Evolutionary conservation across 2,888 invertebrate genomes (phyloP).

Genomic region (Hypercompe scribonia): DNA sequence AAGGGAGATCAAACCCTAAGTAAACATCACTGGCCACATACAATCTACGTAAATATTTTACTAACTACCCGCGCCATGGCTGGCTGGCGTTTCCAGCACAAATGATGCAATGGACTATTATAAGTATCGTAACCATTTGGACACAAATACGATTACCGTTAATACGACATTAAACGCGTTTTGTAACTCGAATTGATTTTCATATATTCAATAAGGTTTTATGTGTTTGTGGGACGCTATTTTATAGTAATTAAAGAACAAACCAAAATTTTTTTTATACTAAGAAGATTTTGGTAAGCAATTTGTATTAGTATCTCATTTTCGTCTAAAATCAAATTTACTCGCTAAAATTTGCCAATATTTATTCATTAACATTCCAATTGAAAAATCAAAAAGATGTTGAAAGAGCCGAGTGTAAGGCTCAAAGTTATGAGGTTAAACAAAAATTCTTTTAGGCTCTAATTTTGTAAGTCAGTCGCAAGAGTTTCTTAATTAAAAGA

Average conservation of each 20-base stretch:
- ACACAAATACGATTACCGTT: conserved; percentile 16
- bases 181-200: not conserved
- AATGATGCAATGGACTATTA: conserved; percentile 14
- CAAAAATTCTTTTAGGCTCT: too few species aligned
- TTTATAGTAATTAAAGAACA: not conserved
- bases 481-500: too few species aligned
- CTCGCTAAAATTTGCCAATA: not conserved
- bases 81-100: conserved; percentile 15
- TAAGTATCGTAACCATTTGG: conserved; percentile 8
- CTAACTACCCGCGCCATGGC: conserved; percentile 31
- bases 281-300: not conserved
- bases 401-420: not conserved
- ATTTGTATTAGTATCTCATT: not conserved
- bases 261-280: not conserved
- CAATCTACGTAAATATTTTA: conserved; percentile 42
- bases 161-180: conserved; percentile 11
- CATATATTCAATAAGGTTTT: conserved; percentile 5
- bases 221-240: not conserved
- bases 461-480: too few species aligned
- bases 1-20: conserved; percentile 1
- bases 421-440: too few species aligned
- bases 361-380: not conserved
- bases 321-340: too few species aligned
- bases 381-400: not conserved
- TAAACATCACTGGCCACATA: conserved; percentile 9